Evolutionary conservation across 2,797 vertebrate genomes (phyloP).

Genomic region (Pipistrellus nathusii): DNA sequence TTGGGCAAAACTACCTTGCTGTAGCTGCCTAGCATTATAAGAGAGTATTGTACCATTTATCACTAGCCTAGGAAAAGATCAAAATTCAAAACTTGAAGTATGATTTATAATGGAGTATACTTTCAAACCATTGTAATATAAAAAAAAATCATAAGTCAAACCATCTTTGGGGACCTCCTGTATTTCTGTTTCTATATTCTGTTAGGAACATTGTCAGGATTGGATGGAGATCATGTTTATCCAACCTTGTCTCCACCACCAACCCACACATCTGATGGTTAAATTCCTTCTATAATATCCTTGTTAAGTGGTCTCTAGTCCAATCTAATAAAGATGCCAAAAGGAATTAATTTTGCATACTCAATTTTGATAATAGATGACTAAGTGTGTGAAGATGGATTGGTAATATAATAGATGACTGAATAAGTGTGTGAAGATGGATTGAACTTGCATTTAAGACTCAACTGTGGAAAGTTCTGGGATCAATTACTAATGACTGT

Average conservation of each 20-base stretch:
- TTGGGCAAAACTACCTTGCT: not conserved
- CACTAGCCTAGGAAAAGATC: not conserved
- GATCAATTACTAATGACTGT: not conserved
- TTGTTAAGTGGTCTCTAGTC: not conserved
- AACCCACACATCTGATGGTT: not conserved
- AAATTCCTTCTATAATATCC: not conserved
- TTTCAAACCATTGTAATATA: not conserved
- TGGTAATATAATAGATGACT: not conserved
- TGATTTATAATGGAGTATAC: not conserved
- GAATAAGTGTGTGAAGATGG: not conserved
- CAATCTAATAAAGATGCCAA: not conserved
- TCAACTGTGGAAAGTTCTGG: not conserved
- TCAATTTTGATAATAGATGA: not conserved
- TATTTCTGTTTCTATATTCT: conserved; percentile 12
- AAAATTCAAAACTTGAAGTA: not conserved
- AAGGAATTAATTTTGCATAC: not conserved
- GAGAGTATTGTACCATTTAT: not conserved
- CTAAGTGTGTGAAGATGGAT: not conserved
- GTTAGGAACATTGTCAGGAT: not conserved
- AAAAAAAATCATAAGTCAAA: not conserved
- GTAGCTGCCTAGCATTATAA: not conserved
- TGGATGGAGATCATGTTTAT: not conserved
- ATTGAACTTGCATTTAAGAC: not conserved
- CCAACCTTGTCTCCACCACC: not conserved
- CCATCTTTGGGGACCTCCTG: not conserved